Base-by-base conservation (phyloP, 2,888 invertebrate genomes). In the Atethmia centrago region DNA sequence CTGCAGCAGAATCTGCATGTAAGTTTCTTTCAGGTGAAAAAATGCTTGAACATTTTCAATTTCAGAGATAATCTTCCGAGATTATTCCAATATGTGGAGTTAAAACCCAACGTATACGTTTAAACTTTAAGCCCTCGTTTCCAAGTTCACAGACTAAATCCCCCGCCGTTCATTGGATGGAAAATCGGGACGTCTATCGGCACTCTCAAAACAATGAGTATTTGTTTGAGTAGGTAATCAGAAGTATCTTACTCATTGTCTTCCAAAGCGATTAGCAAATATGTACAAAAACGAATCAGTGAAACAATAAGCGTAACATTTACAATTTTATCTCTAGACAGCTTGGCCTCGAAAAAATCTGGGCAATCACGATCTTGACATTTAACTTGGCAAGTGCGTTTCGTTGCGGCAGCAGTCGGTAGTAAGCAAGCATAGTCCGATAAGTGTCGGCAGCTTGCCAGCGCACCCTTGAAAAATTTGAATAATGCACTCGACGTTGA, bases 291-390 rank as follows among this genome's bases (percentile, higher is more conserved):
- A 63, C 31, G 36, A 49, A 61, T 51, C 19, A n/a, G 42, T n/a
- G n/a, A 45, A 77, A 62, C 61, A 56, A 62, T 68, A 69, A 65
- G 58, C 75, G 42, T 70, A 81, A 53, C 70, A 73, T 70, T 77
- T 67, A 65, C 58, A 63, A 63, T 70, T 70, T 59, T 47, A 82
- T 59, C 66, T 77, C 53, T 42, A 79, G 74, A 71, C 77, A 64
- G 67, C 56, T 73, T 81, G 81, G 71, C 78, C 81, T 82, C 81
- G 74, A 81, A 82, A 82, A 65, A 74, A 66, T 67, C 70, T 67
- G 79, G 76, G 80, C 59, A 69, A 82, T 80, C 87, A 86, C 88
- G 88, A 86, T 87, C 88, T 89, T 90, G 90, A 88, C 88, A 90
- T 90, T 90, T 88, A 84, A 84, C 82, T 85, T 79, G 77, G 85